Evolutionary conservation across 2,888 invertebrate species (phyloP).

Genomic region (Dynastes tityus): DNA sequence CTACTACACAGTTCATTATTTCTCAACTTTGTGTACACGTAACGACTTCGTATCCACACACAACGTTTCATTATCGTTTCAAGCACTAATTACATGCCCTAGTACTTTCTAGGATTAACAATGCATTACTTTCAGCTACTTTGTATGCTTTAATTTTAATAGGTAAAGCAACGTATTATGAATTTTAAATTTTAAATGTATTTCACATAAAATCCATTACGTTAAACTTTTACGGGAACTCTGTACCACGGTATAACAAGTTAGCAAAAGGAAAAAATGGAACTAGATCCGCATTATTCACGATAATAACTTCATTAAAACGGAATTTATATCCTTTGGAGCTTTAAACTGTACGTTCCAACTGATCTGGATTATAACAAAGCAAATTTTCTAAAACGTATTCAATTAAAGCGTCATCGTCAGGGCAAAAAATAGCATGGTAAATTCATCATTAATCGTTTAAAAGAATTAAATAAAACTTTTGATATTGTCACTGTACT

Average conservation of each 20-base stretch:
- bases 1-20: no score
- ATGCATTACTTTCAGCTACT: background rate
- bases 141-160: background rate
- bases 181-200: conserved; percentile 4
- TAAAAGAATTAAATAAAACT: conserved; percentile 5
- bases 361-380: conserved; percentile 45
- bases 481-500: conserved; percentile 4
- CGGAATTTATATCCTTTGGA: conserved; percentile 33
- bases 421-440: background rate
- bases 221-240: background rate
- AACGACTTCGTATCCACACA: no score
- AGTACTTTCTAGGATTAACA: background rate
- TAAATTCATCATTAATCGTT: background rate
- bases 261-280: no score
- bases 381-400: conserved; percentile 24
- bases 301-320: conserved; percentile 49
- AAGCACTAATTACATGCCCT: no score
- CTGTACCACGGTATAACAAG: background rate
- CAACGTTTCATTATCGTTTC: no score
- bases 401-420: conserved; percentile 19
- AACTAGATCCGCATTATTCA: conserved; percentile 15
- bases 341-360: conserved; percentile 29
- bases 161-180: background rate
- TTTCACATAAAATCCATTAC: conserved; percentile 5
- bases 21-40: no score